Percentiles rank a stretch among this genome's conserved stretches.
Evolutionary conservation across 2,888 invertebrate species (phyloP).

Genomic region (Parascotia fuliginaria): DNA sequence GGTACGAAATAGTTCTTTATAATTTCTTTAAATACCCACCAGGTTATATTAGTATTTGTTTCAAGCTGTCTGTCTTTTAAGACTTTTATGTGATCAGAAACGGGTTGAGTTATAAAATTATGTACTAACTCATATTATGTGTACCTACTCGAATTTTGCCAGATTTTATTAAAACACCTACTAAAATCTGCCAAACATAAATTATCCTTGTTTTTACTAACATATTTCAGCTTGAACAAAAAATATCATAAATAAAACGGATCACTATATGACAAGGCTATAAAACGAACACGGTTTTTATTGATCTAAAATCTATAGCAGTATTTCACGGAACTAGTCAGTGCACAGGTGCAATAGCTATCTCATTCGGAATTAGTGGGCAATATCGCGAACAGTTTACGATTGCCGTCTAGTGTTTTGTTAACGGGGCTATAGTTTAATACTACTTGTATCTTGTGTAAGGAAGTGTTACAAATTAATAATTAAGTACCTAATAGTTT

Average conservation of each 20-base stretch:
- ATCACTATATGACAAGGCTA: slow-evolving; percentile 15
- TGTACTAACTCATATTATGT: too few relatives aligned
- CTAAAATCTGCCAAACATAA: too few relatives aligned
- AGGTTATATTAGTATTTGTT: too few relatives aligned
- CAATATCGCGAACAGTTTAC: slow-evolving; percentile 70
- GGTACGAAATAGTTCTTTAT: too few relatives aligned
- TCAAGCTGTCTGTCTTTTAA: too few relatives aligned
- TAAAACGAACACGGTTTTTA: slow-evolving; percentile 44
- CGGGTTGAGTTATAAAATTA: too few relatives aligned
- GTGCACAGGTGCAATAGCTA: slow-evolving; percentile 73
- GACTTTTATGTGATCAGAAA: too few relatives aligned
- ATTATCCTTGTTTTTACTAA: too few relatives aligned
- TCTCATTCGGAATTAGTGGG: slow-evolving; percentile 74
- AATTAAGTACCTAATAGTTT: too few relatives aligned
- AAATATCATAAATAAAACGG: neutral
- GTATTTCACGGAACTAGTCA: slow-evolving; percentile 61
- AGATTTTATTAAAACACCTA: too few relatives aligned
- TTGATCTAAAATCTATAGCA: slow-evolving; percentile 44
- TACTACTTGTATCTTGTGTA: slow-evolving; percentile 19
- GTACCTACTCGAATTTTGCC: too few relatives aligned
- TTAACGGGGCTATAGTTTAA: slow-evolving; percentile 18
- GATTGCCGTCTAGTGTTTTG: slow-evolving; percentile 43
- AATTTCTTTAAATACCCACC: too few relatives aligned
- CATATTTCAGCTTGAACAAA: neutral
- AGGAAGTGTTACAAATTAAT: slow-evolving; percentile 7